Percentiles rank a stretch among this genome's conserved stretches.
phyloP scores from a whole-genome alignment of 1,140 invertebrate genomes.

The Lasioglossum albipes region DNA sequence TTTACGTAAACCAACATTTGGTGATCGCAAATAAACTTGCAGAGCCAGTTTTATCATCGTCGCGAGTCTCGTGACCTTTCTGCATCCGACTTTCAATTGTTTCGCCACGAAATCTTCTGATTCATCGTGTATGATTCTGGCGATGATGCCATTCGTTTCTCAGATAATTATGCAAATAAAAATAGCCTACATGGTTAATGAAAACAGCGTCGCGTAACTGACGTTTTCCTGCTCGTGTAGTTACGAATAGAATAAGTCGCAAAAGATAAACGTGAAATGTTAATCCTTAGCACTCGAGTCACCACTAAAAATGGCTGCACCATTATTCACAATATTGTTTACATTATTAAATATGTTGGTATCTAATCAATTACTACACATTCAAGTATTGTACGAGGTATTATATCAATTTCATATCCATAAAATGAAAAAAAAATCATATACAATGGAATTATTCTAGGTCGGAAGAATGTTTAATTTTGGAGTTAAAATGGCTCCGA shows the following conservation, averaged over 20 bases:
- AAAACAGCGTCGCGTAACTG: background rate
- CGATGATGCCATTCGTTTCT: slow-evolving; percentile 24
- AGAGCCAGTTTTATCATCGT: background rate
- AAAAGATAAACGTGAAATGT: no score
- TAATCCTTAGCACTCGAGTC: no score
- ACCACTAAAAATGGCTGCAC: no score
- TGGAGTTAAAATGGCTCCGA: no score
- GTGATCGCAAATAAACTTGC: background rate
- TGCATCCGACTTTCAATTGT: slow-evolving; percentile 19
- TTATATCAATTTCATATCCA: no score
- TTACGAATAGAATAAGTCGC: background rate
- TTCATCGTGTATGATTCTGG: slow-evolving; percentile 13
- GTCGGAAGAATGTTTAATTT: no score
- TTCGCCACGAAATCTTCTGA: slow-evolving; percentile 29
- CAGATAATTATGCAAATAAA: slow-evolving; percentile 14
- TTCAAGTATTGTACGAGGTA: no score
- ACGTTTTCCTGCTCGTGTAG: background rate
- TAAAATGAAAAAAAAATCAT: no score
- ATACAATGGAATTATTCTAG: no score
- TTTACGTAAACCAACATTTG: background rate
- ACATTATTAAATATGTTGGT: no score
- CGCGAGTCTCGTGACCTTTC: background rate
- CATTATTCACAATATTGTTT: no score
- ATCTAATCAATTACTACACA: no score
- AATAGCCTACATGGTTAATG: background rate